Evolutionary conservation across 30 jellyfish, hydroid and myxozoan species (phyloP).

Genomic region (Aurelia coerulea): DNA sequence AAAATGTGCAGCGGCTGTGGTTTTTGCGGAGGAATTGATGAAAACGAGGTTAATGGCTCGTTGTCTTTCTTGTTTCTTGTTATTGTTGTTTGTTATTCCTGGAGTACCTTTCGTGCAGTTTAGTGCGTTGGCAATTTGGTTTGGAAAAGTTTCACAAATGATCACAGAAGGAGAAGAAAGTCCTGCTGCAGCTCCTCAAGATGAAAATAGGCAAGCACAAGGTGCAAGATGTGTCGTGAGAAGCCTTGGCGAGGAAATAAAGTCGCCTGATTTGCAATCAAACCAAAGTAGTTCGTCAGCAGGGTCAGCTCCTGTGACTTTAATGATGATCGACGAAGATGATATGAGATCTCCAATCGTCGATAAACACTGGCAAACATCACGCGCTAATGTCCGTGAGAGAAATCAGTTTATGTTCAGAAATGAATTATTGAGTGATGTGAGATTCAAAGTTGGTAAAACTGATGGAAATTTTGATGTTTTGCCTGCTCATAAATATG

Average conservation of each 20-base stretch:
- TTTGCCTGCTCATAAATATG: constrained; percentile 92
- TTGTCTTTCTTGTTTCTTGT: too few relatives aligned
- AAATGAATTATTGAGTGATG: constrained; percentile 89
- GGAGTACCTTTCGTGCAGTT: too few relatives aligned
- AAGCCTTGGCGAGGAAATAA: not conserved
- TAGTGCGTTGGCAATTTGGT: too few relatives aligned
- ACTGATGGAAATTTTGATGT: constrained; percentile 31
- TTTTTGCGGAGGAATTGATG: too few relatives aligned
- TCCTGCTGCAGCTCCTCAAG: not conserved
- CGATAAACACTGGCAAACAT: constrained; percentile 92
- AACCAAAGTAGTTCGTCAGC: too few relatives aligned
- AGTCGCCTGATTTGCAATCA: too few relatives aligned
- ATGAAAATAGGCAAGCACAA: not conserved
- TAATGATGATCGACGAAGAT: too few relatives aligned
- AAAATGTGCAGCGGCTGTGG: not conserved
- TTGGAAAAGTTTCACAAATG: too few relatives aligned
- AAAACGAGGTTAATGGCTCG: too few relatives aligned
- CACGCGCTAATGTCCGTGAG: constrained; percentile 78
- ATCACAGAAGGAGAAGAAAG: not conserved
- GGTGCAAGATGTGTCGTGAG: constrained; percentile 7
- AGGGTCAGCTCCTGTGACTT: too few relatives aligned
- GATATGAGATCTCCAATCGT: not conserved
- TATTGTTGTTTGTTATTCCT: too few relatives aligned
- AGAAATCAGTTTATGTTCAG: constrained; percentile 90
- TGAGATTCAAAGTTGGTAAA: constrained; percentile 78